Conservation (phyloP, 2,888 invertebrate species). For the Pasiphila rectangulata region DNA sequence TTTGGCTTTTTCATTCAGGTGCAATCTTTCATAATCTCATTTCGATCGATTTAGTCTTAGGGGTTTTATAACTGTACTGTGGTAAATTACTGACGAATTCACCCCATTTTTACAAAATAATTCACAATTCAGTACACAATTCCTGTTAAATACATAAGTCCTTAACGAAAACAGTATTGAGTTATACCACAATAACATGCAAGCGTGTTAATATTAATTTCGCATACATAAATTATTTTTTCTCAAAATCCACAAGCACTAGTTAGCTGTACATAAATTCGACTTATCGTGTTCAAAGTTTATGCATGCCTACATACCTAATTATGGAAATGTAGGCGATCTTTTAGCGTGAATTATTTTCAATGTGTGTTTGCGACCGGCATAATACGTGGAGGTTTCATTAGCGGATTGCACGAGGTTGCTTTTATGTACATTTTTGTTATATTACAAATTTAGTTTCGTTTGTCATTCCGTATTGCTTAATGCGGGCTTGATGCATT, state of each 20-base stretch:
- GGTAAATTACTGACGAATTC: too few species aligned
- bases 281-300: slow-evolving; percentile 71
- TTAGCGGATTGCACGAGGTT: slow-evolving; percentile 61
- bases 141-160: slow-evolving; percentile 20
- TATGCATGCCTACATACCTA: slow-evolving; percentile 67
- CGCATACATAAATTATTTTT: slow-evolving; percentile 35
- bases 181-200: slow-evolving; percentile 28
- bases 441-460: slow-evolving; percentile 53
- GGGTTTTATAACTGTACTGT: too few species aligned
- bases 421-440: slow-evolving; percentile 53
- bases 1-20: too few species aligned
- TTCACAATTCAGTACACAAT: slow-evolving; percentile 3
- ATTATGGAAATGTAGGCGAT: slow-evolving; percentile 69
- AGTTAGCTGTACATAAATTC: slow-evolving; percentile 65
- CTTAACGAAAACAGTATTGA: slow-evolving; percentile 25
- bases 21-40: too few species aligned
- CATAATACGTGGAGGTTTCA: slow-evolving; percentile 61
- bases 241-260: slow-evolving; percentile 47
- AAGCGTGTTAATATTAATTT: slow-evolving; percentile 37
- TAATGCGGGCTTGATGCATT: too few species aligned
- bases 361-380: slow-evolving; percentile 58
- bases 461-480: too few species aligned
- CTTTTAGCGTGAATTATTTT: slow-evolving; percentile 70
- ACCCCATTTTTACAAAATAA: too few species aligned
- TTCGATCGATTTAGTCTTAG: too few species aligned